Evolutionary conservation across 2,113 vertebrate species (phyloP), one percentile per base, ranked within the genome.

Genomic region (pig (Sus scrofa)): DNA sequence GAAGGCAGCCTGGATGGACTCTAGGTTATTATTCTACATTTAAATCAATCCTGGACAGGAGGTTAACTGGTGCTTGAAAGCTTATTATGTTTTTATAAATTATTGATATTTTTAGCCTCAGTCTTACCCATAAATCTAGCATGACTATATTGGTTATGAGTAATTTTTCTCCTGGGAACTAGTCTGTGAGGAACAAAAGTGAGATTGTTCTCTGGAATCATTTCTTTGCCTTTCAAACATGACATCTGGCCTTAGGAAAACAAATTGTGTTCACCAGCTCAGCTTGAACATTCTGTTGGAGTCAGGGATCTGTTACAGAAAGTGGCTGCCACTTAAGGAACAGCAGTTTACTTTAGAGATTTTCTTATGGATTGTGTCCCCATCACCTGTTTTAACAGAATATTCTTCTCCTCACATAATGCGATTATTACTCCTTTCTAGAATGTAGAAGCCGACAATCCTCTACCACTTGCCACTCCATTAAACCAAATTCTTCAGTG

Each of bases 391-490:
- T 88, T 75, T 89, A 68, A 86, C 44, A 67, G 16, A 94, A 60
- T 44, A 70, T 30, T 50, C n/a, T 1, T 44, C 60, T 88, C 39
- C 94, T 94, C 52, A 74, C 97, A 95, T 97, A 98, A 94, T 98
- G 71, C 97, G 96, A 97, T 97, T 98, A 96, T 97, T 98, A 34
- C 15, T 98, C 92, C 4, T 98, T 98, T 98, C 94, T 98, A 99
- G 99, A 99, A 97, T 99, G 99, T 98, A 99, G 99, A 98, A 99
- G 98, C 95, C 99, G 99, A 89, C 99, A 99, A 98, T 98, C 99
- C 97, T 98, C 99, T 97, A 99, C 98, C 98, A 97, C 98, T 91
- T 99, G 98, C 83, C 99, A 99, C 63, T 98, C 99, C 94, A 98
- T 99, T 98, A 99, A 99, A 96, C 99, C 99, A 92, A 99, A 99